Base-by-base conservation (phyloP, 2,888 invertebrate genomes). In the Aspidiotus destructor region DNA sequence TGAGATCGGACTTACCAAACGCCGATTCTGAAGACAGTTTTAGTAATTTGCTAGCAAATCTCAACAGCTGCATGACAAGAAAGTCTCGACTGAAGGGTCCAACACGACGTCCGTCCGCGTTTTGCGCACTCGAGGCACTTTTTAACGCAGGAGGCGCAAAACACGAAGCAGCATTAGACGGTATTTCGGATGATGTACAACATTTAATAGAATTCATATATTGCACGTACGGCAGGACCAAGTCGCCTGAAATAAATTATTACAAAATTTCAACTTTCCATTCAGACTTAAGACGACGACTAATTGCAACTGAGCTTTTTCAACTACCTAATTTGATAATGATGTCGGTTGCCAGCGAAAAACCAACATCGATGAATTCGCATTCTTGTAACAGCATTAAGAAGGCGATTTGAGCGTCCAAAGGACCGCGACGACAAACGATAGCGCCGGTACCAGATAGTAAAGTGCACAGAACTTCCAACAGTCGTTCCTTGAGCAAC, bases 321-420 rank as follows among this genome's bases (percentile, higher is more conserved):
- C 28, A 28, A 79, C 78, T 77, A 83, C 86, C 85, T 73, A 87
- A 84, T 74, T 86, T 85, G 76, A 88, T 86, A 16, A 87, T 82
- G 68, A 88, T 86, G 74, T 85, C 87, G 77, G 88, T 83, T 1
- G 86, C 86, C 71, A 86, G 85, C 72, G 83, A 83, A 52, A 87
- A 78, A 75, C 89, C 87, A 9, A 86, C 84, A 72, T 85, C 84
- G 17, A 83, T 81, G 74, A 85, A 87, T 73, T 86, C 82, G 8
- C 85, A 80, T 74, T 84, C 82, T 13, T 85, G 78, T 71, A 89
- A 77, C 61, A 85, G 82, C 62, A 85, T 85, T 41, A 88, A 79
- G 69, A 88, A 80, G 75, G 85, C 85, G 75, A 85, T 87, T 75
- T 89, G 85, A 65, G 89, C 85, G 82, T 89, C 85, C 74, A 91